Evolutionary conservation across 2,888 invertebrate species (phyloP), one percentile per base, ranked within the genome.

Genomic region (Pecten maximus): DNA sequence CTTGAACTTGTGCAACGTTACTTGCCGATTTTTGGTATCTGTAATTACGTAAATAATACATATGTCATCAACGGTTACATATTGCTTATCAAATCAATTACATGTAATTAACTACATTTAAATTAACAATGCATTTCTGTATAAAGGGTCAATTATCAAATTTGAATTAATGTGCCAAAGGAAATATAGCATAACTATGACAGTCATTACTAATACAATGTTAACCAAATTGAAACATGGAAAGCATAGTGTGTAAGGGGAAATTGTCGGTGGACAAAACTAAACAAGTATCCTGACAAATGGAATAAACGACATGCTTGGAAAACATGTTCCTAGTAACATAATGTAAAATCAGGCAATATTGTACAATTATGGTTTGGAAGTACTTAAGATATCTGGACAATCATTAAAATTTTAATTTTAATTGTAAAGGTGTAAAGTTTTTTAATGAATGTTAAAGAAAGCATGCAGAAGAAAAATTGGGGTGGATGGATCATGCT

Each of bases 1-100:
- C 97, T 99, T 99, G 97, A 99, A 99, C 97, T 98, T 99, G 96
- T 99, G 98, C 97, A 99, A 99, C 96, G 99, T 98, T 95, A 99
- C 98, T 97, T 99, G 98, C 96, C 99, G 98, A 95, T 98, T 99
- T 97, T 99, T 99, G 94, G 99, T 99, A 98, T 99, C 99, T 99
- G 97, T 91, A 98, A 98, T 88, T 90, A 86, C 74, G 35, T 35
- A 28, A 74, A 35, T 60, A 6, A 35, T 1, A 74, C 2, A 35
- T 60, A 23, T 4, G n/a, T 60, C n/a, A 60, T 60, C 6, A 48
- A 48, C 48, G 19, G 19, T 40, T 0, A 40, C 40, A 40, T 40
- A 23, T 88, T 88, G 2, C 40, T 28, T 3, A 88, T 40, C 40
- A 88, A 16, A 88, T n/a, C n/a, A 23, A 23, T 40, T 16, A 88